These are phyloP conservation scores for Cheilosia impressa DNA, from an alignment of 2,888 invertebrate genomes.

Conservation along the genomic window DNA sequence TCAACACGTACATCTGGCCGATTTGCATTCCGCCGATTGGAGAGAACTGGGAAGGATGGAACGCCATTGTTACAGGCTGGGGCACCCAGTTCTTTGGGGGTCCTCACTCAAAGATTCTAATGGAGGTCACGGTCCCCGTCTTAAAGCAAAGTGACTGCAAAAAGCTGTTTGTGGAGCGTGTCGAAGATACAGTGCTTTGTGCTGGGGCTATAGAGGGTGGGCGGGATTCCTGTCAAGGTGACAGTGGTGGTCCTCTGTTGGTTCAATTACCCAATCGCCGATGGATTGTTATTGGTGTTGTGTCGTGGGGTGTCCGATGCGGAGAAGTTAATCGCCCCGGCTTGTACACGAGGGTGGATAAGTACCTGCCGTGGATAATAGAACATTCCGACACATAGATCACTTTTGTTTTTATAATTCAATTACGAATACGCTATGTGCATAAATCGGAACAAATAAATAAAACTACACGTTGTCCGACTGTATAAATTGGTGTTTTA, in stretches of 20 bases:
- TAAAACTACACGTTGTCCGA: background rate
- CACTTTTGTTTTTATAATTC: background rate
- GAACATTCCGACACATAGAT: slow-evolving; percentile 81
- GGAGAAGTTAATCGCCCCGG: slow-evolving; percentile 91
- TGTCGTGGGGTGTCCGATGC: slow-evolving; percentile 94
- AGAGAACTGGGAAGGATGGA: slow-evolving; percentile 86
- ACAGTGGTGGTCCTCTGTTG: slow-evolving; percentile 89
- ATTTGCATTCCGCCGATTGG: slow-evolving; percentile 91
- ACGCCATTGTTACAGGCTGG: slow-evolving; percentile 91
- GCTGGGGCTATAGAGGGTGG: slow-evolving; percentile 91
- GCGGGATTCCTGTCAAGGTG: slow-evolving; percentile 92
- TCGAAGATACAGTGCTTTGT: slow-evolving; percentile 89
- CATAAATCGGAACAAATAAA: background rate
- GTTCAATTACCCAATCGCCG: slow-evolving; percentile 89
- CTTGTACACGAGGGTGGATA: slow-evolving; percentile 89
- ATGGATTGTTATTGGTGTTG: slow-evolving; percentile 92
- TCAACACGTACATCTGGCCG: slow-evolving; percentile 92
- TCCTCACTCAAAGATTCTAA: slow-evolving; percentile 87
- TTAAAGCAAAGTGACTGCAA: slow-evolving; percentile 89
- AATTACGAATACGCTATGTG: too few species aligned
- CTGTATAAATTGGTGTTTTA: background rate
- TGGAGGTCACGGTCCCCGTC: slow-evolving; percentile 91
- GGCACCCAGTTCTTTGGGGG: slow-evolving; percentile 90
- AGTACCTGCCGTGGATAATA: slow-evolving; percentile 82
- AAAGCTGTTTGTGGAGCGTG: slow-evolving; percentile 86